A percentile compares a stretch with the other conserved stretches of the same genome.
Conservation (phyloP, 1,140 invertebrate species). For the Melitaea cinxia region DNA sequence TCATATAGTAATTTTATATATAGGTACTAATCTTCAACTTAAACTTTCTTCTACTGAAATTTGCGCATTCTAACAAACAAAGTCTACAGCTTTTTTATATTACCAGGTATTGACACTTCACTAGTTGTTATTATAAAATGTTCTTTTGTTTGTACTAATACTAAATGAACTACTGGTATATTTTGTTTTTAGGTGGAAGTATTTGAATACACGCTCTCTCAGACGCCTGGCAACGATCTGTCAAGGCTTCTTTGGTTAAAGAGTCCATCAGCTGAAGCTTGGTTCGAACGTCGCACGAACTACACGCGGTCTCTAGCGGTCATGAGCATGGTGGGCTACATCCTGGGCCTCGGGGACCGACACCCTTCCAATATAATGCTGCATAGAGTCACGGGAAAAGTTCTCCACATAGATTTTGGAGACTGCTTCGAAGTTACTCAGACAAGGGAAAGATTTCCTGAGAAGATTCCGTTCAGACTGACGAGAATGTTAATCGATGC, state of each 20-base stretch:
- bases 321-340: slow-evolving; percentile 99
- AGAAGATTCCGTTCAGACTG: slow-evolving; percentile 99
- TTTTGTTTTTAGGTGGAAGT: slow-evolving; percentile 90
- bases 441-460: slow-evolving; percentile 99
- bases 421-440: slow-evolving; percentile 99
- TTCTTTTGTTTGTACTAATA: no score
- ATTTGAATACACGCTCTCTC: slow-evolving; percentile 98
- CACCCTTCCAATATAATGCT: slow-evolving; percentile 99
- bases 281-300: slow-evolving; percentile 99
- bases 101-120: no score
- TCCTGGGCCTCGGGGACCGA: slow-evolving; percentile 89
- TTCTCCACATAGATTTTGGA: slow-evolving; percentile 99
- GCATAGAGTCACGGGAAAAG: slow-evolving; percentile 98
- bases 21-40: no score
- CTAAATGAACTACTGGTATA: no score
- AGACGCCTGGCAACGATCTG: slow-evolving; percentile 97
- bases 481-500: slow-evolving; percentile 99
- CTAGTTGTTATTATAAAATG: no score
- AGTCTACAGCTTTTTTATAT: no score
- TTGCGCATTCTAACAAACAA: no score
- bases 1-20: no score
- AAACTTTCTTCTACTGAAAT: no score
- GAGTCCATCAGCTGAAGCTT: slow-evolving; percentile 98
- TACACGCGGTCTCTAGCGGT: slow-evolving; percentile 98
- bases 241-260: slow-evolving; percentile 98